These are phyloP conservation scores for Chionoecetes opilio DNA, from an alignment of 1,140 invertebrate species.

Conservation along the genomic window DNA sequence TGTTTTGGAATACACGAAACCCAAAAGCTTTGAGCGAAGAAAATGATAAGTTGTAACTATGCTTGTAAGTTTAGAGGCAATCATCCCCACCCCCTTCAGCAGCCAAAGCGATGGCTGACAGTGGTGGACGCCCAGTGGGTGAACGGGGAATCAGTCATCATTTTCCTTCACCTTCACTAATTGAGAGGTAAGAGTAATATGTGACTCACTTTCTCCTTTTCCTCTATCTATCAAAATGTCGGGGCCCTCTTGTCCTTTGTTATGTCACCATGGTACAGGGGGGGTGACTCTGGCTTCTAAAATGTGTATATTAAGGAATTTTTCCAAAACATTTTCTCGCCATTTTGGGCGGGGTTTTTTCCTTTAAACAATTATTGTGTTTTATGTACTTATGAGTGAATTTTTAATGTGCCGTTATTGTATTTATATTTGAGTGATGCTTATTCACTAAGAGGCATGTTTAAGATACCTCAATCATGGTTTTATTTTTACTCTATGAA, in stretches of 20 bases:
- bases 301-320: background rate
- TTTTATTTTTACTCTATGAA: background rate
- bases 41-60: background rate
- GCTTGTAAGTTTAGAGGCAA: background rate
- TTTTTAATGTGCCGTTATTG: background rate
- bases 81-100: background rate
- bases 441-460: background rate
- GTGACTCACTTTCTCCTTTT: background rate
- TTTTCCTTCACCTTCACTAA: too few relatives aligned
- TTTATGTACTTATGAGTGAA: conserved; percentile 17
- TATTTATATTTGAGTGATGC: background rate
- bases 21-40: background rate
- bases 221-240: background rate
- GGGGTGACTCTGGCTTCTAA: background rate
- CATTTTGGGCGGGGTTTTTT: background rate
- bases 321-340: background rate
- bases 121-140: too few relatives aligned
- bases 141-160: too few relatives aligned
- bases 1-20: background rate
- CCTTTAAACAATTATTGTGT: background rate
- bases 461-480: background rate
- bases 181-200: too few relatives aligned
- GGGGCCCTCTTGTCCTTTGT: too few relatives aligned
- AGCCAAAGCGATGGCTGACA: too few relatives aligned
- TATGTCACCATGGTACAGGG: background rate